Evolutionary conservation across 2,797 vertebrate genomes (phyloP).

Genomic region (Ceryle rudis): DNA sequence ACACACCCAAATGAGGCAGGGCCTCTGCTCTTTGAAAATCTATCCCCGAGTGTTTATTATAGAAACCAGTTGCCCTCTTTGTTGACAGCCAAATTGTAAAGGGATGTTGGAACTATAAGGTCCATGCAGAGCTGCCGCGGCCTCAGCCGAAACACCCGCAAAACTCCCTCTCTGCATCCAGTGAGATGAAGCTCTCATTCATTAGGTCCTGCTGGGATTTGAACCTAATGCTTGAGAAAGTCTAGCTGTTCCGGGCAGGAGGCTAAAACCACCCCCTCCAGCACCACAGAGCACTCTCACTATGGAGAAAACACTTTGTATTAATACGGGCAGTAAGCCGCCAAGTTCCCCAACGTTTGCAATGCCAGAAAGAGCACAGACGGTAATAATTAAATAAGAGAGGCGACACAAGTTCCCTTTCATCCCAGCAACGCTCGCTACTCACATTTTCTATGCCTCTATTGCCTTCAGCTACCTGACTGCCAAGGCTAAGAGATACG

Average conservation of each 20-base stretch:
- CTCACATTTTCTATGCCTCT: background rate
- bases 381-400: slow-evolving; percentile 11
- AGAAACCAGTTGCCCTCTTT: slow-evolving; percentile 43
- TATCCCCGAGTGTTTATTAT: slow-evolving; percentile 26
- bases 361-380: slow-evolving; percentile 18
- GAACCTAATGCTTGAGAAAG: background rate
- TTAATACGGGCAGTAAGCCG: background rate
- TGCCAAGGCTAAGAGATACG: background rate
- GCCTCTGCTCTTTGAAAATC: slow-evolving; percentile 57
- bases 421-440: background rate
- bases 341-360: background rate
- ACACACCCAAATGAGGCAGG: background rate
- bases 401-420: background rate
- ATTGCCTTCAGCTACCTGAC: background rate
- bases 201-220: slow-evolving; percentile 20
- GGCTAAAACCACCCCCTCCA: background rate
- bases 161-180: background rate
- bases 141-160: background rate
- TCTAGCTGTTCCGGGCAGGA: background rate
- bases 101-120: background rate
- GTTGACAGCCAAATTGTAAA: slow-evolving; percentile 58
- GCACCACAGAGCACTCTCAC: background rate
- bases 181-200: background rate
- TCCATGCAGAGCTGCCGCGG: background rate
- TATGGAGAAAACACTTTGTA: background rate